Percentiles rank a stretch among this genome's conserved stretches.
These are phyloP conservation scores for Machimus atricapillus DNA, from an alignment of 2,888 invertebrate genomes.

Conservation along the genomic window DNA sequence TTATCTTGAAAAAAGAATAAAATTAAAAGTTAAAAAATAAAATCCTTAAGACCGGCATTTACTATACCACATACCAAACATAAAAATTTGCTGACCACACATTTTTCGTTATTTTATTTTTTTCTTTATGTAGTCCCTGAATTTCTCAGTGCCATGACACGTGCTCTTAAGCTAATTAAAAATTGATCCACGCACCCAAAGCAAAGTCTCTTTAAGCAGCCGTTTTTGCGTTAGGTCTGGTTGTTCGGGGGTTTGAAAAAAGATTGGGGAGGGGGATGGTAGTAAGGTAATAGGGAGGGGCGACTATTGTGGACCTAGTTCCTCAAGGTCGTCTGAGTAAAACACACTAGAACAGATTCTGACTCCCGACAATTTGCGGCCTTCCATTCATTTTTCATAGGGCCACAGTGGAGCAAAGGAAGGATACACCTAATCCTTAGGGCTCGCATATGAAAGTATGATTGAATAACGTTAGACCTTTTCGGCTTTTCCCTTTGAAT, in stretches of 20 bases:
- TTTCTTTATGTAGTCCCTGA: background rate
- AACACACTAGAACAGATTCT: background rate
- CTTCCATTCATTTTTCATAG: background rate
- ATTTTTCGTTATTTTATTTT: background rate
- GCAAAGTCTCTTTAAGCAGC: background rate
- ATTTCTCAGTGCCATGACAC: background rate
- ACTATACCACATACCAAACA: background rate
- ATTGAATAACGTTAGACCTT: background rate
- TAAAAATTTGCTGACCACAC: background rate
- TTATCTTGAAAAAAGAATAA: background rate
- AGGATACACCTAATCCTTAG: background rate
- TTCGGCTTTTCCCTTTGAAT: background rate
- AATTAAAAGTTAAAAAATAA: background rate
- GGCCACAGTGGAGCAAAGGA: background rate
- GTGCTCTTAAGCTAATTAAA: slow-evolving; percentile 8
- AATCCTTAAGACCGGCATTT: background rate
- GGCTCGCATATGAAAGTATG: background rate
- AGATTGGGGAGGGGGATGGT: no score
- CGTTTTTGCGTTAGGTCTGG: background rate
- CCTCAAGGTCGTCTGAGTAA: slow-evolving; percentile 2
- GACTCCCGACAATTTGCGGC: background rate
- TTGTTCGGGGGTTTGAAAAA: background rate
- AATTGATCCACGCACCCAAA: slow-evolving; percentile 16
- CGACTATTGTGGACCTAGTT: background rate
- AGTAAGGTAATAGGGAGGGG: background rate